Conservation (phyloP, 2,113 vertebrate genomes). For the Equus przewalskii region DNA sequence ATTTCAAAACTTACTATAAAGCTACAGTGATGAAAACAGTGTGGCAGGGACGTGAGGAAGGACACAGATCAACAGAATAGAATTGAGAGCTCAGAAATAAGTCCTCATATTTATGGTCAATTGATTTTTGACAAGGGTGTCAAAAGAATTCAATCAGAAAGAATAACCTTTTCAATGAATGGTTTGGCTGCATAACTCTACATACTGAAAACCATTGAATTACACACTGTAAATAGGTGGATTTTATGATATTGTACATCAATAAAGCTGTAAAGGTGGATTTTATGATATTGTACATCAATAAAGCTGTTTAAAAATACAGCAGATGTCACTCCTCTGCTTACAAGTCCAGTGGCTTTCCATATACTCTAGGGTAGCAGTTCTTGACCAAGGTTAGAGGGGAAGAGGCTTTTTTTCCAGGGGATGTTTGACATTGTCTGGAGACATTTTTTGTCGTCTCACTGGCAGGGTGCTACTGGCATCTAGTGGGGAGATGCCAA, state of each 20-base stretch:
- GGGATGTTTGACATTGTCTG: background rate
- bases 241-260: background rate
- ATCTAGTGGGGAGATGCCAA: slow-evolving; percentile 13
- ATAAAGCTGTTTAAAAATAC: background rate
- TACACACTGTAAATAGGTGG: background rate
- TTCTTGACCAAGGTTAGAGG: background rate
- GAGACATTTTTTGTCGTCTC: background rate
- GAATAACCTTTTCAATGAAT: too few relatives aligned
- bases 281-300: background rate
- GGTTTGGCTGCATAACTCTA: background rate
- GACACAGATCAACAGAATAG: too few relatives aligned
- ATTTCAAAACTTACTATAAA: too few relatives aligned
- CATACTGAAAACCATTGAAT: background rate
- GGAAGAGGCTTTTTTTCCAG: background rate
- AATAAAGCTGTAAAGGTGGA: background rate
- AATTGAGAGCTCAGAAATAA: too few relatives aligned
- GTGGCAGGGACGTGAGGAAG: too few relatives aligned
- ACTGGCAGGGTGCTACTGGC: background rate
- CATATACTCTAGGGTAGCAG: background rate
- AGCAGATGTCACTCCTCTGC: background rate
- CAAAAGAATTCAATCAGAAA: too few relatives aligned
- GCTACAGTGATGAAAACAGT: too few relatives aligned
- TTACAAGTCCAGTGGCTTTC: background rate
- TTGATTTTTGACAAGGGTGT: too few relatives aligned
- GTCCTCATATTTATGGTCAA: too few relatives aligned